Base-by-base conservation (phyloP, 1,140 invertebrate species). In the Drosophila parabipectinata region DNA sequence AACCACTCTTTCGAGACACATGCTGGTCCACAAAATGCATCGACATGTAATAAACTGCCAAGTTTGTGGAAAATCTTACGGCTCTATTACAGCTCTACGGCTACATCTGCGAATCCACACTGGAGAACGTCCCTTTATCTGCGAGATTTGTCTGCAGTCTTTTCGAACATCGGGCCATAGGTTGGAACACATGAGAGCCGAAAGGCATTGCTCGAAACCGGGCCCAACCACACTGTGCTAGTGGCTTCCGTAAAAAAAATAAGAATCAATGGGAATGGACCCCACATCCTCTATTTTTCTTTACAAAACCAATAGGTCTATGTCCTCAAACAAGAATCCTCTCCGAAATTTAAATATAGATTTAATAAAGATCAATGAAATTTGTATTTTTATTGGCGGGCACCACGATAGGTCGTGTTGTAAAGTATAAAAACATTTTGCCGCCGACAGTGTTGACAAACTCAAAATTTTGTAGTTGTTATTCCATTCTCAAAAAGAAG, bases 141-240 rank as follows among this genome's bases (percentile, higher is more conserved):
- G 93, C 78, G 85, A 91, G 4, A 69, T 84, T 50, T 95, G 94
- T 76, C 92, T 92, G 51, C 93, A 94, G 76, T 92, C 92, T 1
- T 95, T 95, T 81, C 94, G 84, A 4, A 90, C 87, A 34, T 90
- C 79, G 18, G 82, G 84, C 0, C 91, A 87, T 59, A 53, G 82
- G 3, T 59, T 77, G 21, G 61, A 72, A 10, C 92, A 92, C 66
- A 62, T 77, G 55, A 92, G 93, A 14, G 67, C 34, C 3, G 59
- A 63, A 12, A 10, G 57, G 5, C 61, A 72, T 32, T 26, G 14
- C 12, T n/a, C 9, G 6, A 45, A 53, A 45, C 50, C 18, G n/a
- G 0, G 26, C 8, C 34, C 51, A 45, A 53, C 28, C 5, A 24
- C 15, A 18, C 15, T 44, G 5, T 44, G 34, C 10, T 37, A 37